Conservation (phyloP, 2,797 vertebrate genomes). For the Taenioides sp. region DNA sequence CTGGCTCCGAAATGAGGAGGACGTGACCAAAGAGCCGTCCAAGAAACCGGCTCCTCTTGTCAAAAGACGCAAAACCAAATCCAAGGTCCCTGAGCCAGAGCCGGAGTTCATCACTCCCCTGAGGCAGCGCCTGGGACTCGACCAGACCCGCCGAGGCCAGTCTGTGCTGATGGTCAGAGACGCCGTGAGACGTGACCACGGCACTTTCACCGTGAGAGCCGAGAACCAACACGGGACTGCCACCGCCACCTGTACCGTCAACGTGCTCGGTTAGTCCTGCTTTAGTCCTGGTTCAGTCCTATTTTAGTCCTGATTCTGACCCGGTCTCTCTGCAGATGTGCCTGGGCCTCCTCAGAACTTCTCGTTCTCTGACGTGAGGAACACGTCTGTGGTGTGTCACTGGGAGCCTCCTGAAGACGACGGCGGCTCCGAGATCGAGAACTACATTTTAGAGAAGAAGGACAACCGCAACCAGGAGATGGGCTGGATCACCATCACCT, state of each 20-base stretch:
- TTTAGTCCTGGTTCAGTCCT: neutral
- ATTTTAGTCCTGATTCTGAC: neutral
- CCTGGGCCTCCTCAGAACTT: conserved; percentile 91
- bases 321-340: conserved; percentile 74
- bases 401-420: conserved; percentile 95
- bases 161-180: conserved; percentile 86
- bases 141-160: conserved; percentile 86
- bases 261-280: conserved; percentile 84
- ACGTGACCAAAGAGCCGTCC: conserved; percentile 85
- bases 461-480: conserved; percentile 90
- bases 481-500: conserved; percentile 89
- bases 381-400: conserved; percentile 88
- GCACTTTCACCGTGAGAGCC: conserved; percentile 87
- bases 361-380: conserved; percentile 89
- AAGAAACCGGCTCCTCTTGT: conserved; percentile 78
- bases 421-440: conserved; percentile 95
- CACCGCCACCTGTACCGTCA: conserved; percentile 88
- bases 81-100: conserved; percentile 78
- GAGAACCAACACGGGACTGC: conserved; percentile 92
- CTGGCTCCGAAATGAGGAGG: conserved; percentile 90
- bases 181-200: conserved; percentile 87
- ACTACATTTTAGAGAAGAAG: conserved; percentile 97
- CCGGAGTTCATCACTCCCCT: conserved; percentile 85
- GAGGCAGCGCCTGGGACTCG: conserved; percentile 86
- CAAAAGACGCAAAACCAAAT: conserved; percentile 80